phyloP scores from a whole-genome alignment of 2,797 vertebrate genomes.

The Thalassophryne amazonica region DNA sequence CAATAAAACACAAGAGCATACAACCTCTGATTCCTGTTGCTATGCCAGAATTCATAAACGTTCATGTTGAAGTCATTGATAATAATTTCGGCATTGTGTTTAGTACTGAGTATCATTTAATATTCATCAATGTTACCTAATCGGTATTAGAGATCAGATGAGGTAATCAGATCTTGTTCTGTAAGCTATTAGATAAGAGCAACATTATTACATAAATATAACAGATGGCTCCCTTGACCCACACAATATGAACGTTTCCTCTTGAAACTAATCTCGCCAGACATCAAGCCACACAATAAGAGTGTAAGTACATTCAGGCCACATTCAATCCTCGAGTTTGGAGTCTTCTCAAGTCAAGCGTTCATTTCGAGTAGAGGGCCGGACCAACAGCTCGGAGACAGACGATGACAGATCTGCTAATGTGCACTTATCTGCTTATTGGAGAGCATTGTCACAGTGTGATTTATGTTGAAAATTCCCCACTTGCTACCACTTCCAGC shows the following conservation, averaged over 20 bases:
- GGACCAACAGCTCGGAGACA: constrained; percentile 37
- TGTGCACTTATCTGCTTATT: constrained; percentile 78
- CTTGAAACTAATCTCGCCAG: constrained; percentile 1
- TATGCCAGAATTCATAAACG: too few relatives aligned
- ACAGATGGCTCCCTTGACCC: constrained; percentile 8
- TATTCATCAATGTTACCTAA: too few relatives aligned
- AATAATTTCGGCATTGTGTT: too few relatives aligned
- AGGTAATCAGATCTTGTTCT: too few relatives aligned
- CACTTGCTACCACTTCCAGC: constrained; percentile 54
- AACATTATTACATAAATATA: neutral
- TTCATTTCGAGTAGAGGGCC: constrained; percentile 32
- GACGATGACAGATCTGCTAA: constrained; percentile 76
- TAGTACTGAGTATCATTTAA: too few relatives aligned
- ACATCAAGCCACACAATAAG: neutral
- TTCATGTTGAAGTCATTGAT: too few relatives aligned
- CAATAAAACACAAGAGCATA: too few relatives aligned
- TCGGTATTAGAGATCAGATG: too few relatives aligned
- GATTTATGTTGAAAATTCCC: constrained; percentile 70
- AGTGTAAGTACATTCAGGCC: constrained; percentile 4
- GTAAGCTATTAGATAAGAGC: too few relatives aligned
- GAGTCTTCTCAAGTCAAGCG: constrained; percentile 45
- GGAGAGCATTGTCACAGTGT: constrained; percentile 71
- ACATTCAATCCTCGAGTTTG: constrained; percentile 28
- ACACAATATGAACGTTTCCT: constrained; percentile 15
- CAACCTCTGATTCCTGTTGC: too few relatives aligned